These are phyloP conservation scores for Sebastes trivittatus DNA, from an alignment of 2,797 vertebrate species.

Conservation along the genomic window DNA sequence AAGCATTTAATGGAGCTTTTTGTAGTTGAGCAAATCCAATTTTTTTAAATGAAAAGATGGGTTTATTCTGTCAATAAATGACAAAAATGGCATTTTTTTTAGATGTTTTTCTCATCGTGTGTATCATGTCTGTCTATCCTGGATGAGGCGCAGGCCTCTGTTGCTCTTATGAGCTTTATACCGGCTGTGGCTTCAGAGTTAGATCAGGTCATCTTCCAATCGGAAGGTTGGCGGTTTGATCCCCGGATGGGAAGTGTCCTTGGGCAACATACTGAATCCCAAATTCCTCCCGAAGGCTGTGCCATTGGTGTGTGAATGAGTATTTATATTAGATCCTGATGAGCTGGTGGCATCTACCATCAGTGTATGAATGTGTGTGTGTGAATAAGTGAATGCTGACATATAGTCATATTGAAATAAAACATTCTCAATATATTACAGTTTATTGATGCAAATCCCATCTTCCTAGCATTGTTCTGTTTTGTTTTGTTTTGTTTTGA, in stretches of 20 bases:
- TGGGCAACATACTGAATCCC: no score
- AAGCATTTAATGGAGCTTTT: background rate
- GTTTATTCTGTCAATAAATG: background rate
- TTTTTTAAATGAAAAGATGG: background rate
- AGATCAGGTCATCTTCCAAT: no score
- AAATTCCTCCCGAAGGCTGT: no score
- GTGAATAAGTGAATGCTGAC: no score
- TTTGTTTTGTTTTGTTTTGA: background rate
- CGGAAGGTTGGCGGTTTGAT: no score
- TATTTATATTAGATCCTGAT: no score
- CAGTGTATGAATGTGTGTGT: no score
- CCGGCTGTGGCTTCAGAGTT: background rate
- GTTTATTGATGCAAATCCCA: background rate
- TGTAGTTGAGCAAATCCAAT: background rate
- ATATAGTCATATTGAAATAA: background rate
- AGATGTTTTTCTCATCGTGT: background rate
- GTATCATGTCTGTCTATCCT: background rate
- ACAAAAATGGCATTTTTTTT: background rate
- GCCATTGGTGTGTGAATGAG: no score
- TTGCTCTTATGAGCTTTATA: background rate
- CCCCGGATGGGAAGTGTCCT: no score
- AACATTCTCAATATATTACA: background rate
- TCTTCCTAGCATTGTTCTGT: background rate
- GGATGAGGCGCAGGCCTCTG: background rate
- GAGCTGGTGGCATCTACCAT: no score